phyloP scores from a whole-genome alignment of 2,797 vertebrate species.

The Pseudochaenichthys georgianus region DNA sequence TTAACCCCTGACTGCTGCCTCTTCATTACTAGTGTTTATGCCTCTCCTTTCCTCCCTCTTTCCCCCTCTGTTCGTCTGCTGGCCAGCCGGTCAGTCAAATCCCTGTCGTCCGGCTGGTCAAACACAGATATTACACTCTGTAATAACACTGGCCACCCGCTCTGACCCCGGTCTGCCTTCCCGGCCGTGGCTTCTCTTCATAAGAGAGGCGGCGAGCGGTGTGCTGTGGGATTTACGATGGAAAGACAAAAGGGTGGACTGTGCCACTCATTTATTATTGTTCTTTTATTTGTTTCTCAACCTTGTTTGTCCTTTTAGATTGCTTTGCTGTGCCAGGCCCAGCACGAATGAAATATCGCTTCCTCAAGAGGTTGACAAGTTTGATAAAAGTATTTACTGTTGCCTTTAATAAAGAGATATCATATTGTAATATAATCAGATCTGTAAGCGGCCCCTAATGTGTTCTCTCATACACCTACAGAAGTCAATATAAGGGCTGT shows the following conservation, averaged over 20 bases:
- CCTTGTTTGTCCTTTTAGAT: conserved; percentile 67
- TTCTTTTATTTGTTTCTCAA: conserved; percentile 63
- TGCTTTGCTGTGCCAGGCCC: conserved; percentile 49
- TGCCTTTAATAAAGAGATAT: conserved; percentile 29
- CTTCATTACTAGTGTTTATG: conserved; percentile 87
- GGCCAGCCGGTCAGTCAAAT: conserved; percentile 83
- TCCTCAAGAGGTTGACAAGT: conserved; percentile 36
- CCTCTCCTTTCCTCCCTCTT: conserved; percentile 78
- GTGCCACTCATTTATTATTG: conserved; percentile 76
- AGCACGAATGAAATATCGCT: conserved; percentile 53
- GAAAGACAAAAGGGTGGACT: conserved; percentile 70
- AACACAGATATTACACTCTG: conserved; percentile 89
- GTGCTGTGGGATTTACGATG: conserved; percentile 77
- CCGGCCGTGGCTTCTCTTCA: conserved; percentile 74
- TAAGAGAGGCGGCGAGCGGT: conserved; percentile 72
- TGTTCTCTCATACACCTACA: not conserved
- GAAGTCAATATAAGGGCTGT: not conserved
- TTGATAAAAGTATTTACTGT: conserved; percentile 41
- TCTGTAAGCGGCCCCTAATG: not conserved
- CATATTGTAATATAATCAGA: conserved; percentile 22
- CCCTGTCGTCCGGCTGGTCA: conserved; percentile 86
- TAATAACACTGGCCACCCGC: conserved; percentile 85
- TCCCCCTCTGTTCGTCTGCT: conserved; percentile 75
- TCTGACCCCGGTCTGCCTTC: conserved; percentile 79
- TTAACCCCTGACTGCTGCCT: conserved; percentile 86